Conservation (phyloP, 2,797 vertebrate species). For the Choloepus didactylus region DNA sequence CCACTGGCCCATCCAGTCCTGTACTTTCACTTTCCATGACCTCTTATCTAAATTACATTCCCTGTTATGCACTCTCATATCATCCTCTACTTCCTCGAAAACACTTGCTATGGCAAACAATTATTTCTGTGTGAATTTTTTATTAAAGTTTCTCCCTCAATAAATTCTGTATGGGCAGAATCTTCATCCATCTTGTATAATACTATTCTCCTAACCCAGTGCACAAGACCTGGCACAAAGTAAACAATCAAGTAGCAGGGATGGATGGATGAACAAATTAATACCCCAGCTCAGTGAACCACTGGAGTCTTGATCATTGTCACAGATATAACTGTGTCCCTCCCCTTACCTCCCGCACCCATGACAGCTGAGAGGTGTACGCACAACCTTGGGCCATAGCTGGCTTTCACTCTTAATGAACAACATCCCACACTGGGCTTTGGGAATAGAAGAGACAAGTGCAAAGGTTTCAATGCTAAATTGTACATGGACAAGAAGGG, state of each 20-base stretch:
- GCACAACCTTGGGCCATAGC: background rate
- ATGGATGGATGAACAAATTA: conserved; percentile 53
- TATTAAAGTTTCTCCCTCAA: background rate
- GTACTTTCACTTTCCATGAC: background rate
- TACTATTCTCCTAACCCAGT: background rate
- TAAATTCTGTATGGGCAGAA: background rate
- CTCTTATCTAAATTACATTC: conserved; percentile 43
- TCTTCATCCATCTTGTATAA: background rate
- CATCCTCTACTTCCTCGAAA: background rate
- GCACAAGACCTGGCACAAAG: conserved; percentile 5
- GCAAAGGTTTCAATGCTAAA: conserved; percentile 5
- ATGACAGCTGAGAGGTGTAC: background rate
- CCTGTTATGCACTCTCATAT: background rate
- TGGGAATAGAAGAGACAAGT: background rate
- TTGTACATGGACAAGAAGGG: background rate
- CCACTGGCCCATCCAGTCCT: background rate
- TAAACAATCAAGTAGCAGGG: conserved; percentile 6
- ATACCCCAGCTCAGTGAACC: background rate
- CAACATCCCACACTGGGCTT: background rate
- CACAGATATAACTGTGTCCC: background rate
- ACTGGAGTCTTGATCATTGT: background rate
- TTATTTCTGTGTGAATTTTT: background rate
- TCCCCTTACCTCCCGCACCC: background rate
- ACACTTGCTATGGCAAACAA: background rate
- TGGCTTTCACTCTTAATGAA: conserved; percentile 29